Evolutionary conservation across 2,797 vertebrate species (phyloP).

Genomic region (Leptatherina wallacei): DNA sequence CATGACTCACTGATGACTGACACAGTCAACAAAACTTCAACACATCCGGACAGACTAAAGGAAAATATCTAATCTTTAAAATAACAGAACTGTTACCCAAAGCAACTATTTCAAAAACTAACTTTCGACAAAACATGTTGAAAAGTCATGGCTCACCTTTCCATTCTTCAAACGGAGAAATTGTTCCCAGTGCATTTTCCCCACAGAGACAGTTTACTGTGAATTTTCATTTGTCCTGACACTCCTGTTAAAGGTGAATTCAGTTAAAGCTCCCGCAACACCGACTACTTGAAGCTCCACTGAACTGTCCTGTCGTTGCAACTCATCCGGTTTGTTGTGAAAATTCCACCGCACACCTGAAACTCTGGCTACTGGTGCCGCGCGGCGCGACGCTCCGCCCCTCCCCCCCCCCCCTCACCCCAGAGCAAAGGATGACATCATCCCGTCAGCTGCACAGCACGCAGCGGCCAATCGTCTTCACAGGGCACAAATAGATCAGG

Average conservation of each 20-base stretch:
- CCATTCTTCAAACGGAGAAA: conserved; percentile 76
- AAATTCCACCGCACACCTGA: conserved; percentile 76
- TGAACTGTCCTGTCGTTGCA: not conserved
- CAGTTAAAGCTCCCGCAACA: not conserved
- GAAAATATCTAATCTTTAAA: not conserved
- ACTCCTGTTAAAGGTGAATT: not conserved
- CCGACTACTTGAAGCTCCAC: not conserved
- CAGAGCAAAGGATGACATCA: conserved; percentile 71
- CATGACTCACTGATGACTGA: conserved; percentile 64
- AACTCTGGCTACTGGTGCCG: conserved; percentile 28
- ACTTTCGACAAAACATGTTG: not conserved
- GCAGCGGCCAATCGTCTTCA: conserved; percentile 39
- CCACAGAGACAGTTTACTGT: not conserved
- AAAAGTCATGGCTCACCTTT: conserved; percentile 74
- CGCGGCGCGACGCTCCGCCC: conserved; percentile 46
- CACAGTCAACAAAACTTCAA: conserved; percentile 24
- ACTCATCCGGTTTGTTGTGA: conserved; percentile 67
- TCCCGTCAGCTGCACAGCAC: conserved; percentile 28
- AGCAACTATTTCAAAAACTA: accelerated
- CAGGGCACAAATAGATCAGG: conserved; percentile 6
- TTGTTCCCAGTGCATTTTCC: conserved; percentile 85
- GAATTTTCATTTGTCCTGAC: conserved; percentile 42
- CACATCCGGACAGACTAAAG: conserved; percentile 13
- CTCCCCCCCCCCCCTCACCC: not conserved
- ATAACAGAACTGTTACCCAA: not conserved